These are phyloP conservation scores for Drosophila aldrichi DNA, from an alignment of 2,888 invertebrate species.

Conservation along the genomic window DNA sequence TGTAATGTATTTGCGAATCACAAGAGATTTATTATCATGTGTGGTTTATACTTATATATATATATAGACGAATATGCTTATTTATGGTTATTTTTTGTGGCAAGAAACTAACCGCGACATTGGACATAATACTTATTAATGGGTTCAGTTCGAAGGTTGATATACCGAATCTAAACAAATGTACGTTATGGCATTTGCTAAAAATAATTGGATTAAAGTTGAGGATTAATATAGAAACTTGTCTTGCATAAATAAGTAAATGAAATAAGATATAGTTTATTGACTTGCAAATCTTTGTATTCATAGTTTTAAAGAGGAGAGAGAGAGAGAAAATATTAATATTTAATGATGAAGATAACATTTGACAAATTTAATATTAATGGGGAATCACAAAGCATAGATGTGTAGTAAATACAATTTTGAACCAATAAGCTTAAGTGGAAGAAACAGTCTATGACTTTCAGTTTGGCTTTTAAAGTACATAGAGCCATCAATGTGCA, in stretches of 20 bases:
- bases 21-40: conserved; percentile 40
- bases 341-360: background rate
- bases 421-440: no score
- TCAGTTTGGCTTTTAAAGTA: no score
- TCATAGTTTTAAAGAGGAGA: background rate
- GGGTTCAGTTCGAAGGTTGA: conserved; percentile 25
- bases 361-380: background rate
- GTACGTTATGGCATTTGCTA: conserved; percentile 29
- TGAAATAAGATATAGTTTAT: background rate
- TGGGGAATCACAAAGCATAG: background rate
- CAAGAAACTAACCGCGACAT: conserved; percentile 14
- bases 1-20: conserved; percentile 16
- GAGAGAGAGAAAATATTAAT: background rate
- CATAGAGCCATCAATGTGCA: no score
- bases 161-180: conserved; percentile 17
- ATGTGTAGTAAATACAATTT: no score
- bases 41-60: conserved; percentile 10
- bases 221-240: background rate
- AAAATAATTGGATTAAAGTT: conserved; percentile 41
- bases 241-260: background rate
- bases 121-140: conserved; percentile 40
- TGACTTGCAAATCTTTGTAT: background rate
- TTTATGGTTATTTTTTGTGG: conserved; percentile 15
- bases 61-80: conserved; percentile 15
- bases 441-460: no score